Conservation (phyloP, 2,888 invertebrate species). For the Syrista parreyssii region DNA sequence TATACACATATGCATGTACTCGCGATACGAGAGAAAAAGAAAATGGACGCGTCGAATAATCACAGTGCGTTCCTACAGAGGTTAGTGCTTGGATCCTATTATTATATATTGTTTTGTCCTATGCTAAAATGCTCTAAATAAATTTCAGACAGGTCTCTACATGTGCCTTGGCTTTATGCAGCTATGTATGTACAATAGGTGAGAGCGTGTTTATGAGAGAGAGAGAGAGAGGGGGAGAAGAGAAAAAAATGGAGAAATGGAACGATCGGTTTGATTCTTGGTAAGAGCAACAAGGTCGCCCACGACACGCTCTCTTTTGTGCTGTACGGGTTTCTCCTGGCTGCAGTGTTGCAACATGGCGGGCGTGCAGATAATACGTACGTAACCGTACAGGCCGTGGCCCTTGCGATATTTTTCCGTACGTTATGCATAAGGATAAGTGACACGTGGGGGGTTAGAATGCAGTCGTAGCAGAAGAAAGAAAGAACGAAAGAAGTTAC, state of each 20-base stretch:
- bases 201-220: not conserved
- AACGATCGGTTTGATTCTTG: slow-evolving; percentile 7
- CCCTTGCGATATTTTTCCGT: not conserved
- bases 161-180: too few species aligned
- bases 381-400: not conserved
- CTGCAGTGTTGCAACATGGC: slow-evolving; percentile 2
- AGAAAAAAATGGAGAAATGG: not conserved
- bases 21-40: not conserved
- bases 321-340: not conserved
- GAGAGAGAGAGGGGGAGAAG: not conserved
- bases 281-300: slow-evolving; percentile 3
- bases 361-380: not conserved
- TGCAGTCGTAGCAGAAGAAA: not conserved
- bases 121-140: not conserved
- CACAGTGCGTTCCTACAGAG: not conserved
- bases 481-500: not conserved
- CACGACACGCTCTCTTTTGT: slow-evolving; percentile 1
- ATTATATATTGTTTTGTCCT: not conserved
- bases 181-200: not conserved
- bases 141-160: not conserved
- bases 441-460: slow-evolving; percentile 2
- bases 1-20: too few species aligned
- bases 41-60: not conserved
- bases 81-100: not conserved
- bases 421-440: not conserved